These are phyloP conservation scores for Pammene aurita DNA, from an alignment of 2,888 invertebrate species.

Conservation along the genomic window DNA sequence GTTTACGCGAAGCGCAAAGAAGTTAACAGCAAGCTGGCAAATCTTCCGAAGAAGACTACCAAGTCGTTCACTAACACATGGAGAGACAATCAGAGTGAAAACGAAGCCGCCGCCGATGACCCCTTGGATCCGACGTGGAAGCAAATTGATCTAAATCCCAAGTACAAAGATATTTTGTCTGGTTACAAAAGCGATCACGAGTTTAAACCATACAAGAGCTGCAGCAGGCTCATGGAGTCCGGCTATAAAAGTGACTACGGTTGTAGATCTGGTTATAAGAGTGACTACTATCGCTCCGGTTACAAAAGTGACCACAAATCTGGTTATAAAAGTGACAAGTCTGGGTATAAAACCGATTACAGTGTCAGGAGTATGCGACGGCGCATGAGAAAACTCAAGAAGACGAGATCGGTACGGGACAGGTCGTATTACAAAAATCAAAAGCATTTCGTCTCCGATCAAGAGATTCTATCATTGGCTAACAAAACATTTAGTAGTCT, in stretches of 20 bases:
- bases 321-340: slow-evolving; percentile 84
- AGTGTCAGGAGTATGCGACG: slow-evolving; percentile 79
- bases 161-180: slow-evolving; percentile 84
- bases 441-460: slow-evolving; percentile 83
- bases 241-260: slow-evolving; percentile 86
- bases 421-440: slow-evolving; percentile 81
- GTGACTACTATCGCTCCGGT: slow-evolving; percentile 80
- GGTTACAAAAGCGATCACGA: slow-evolving; percentile 85
- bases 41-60: slow-evolving; percentile 67
- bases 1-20: slow-evolving; percentile 81
- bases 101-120: slow-evolving; percentile 81
- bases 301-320: slow-evolving; percentile 85
- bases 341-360: slow-evolving; percentile 84
- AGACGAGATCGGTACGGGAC: slow-evolving; percentile 78
- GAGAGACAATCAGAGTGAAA: slow-evolving; percentile 79
- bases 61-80: slow-evolving; percentile 72
- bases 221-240: slow-evolving; percentile 80
- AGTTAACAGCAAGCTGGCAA: slow-evolving; percentile 74
- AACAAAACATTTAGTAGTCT: slow-evolving; percentile 81
- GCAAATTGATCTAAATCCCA: slow-evolving; percentile 85
- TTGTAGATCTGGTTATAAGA: slow-evolving; percentile 79
- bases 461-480: slow-evolving; percentile 83
- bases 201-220: slow-evolving; percentile 79
- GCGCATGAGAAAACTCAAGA: slow-evolving; percentile 78
- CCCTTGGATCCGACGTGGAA: slow-evolving; percentile 85